These are phyloP conservation scores for Anarsia innoxiella DNA, from an alignment of 2,888 invertebrate species.

Conservation along the genomic window DNA sequence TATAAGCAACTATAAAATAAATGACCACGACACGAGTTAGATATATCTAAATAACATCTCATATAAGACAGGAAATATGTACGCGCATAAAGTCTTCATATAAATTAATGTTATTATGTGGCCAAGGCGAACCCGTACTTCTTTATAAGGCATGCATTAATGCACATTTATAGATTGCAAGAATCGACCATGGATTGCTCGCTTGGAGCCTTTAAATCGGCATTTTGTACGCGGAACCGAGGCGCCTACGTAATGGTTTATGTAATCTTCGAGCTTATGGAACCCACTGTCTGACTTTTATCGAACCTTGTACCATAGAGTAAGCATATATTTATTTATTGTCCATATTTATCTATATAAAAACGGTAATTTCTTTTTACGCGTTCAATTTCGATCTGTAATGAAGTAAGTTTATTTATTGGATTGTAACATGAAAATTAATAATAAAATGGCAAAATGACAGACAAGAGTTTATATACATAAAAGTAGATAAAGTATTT, in stretches of 20 bases:
- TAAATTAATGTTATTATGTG: constrained; percentile 1
- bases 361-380: background rate
- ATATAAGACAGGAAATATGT: background rate
- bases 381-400: no score
- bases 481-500: no score
- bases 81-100: background rate
- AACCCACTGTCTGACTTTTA: background rate
- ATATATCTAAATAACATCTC: background rate
- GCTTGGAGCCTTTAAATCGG: constrained; percentile 6
- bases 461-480: no score
- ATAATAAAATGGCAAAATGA: no score
- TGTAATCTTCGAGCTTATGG: no score
- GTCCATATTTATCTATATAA: no score
- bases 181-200: constrained; percentile 5
- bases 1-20: no score
- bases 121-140: constrained; percentile 1
- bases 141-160: constrained; percentile 3
- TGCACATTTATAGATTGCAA: constrained; percentile 8
- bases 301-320: background rate
- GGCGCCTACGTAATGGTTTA: constrained; percentile 8
- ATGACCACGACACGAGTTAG: background rate
- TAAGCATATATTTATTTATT: no score
- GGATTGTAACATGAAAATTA: no score
- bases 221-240: constrained; percentile 6
- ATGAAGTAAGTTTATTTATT: no score